These are phyloP conservation scores for Odontamblyopus lacepedii DNA, from an alignment of 2,797 vertebrate genomes.

Conservation along the genomic window DNA sequence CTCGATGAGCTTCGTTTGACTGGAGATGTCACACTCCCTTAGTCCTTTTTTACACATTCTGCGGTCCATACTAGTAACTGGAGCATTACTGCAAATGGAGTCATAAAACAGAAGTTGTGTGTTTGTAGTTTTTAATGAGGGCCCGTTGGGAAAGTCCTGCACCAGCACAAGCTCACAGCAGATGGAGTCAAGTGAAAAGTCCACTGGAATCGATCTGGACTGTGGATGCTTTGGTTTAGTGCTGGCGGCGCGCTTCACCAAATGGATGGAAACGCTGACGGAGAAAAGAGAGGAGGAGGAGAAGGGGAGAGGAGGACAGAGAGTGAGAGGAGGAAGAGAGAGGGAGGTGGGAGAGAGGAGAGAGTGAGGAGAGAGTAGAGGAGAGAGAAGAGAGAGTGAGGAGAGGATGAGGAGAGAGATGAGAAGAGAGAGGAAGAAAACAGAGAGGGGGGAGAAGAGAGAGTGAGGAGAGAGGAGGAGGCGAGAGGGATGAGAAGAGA, in stretches of 20 bases:
- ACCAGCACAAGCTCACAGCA: constrained; percentile 23
- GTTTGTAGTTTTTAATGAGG: constrained; percentile 39
- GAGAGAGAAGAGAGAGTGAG: constrained; percentile 19
- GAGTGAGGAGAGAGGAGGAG: constrained; percentile 5
- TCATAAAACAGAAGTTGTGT: constrained; percentile 16
- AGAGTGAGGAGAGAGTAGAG: constrained; percentile 3
- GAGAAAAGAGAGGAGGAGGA: constrained; percentile 19
- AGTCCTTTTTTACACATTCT: too few relatives aligned
- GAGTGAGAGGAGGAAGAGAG: neutral
- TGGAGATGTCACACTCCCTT: too few relatives aligned
- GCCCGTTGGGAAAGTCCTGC: constrained; percentile 33
- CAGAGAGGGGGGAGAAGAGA: too few relatives aligned
- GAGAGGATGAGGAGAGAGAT: too few relatives aligned
- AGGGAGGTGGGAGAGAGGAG: too few relatives aligned
- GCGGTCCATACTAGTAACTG: neutral
- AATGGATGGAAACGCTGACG: constrained; percentile 59
- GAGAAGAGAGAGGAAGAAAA: too few relatives aligned
- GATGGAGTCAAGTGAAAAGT: constrained; percentile 8
- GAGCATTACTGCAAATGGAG: neutral
- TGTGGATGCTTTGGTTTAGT: constrained; percentile 39
- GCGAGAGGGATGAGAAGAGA: constrained; percentile 19
- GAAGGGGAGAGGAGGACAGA: too few relatives aligned
- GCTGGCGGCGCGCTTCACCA: constrained; percentile 42
- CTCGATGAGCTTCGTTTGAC: too few relatives aligned
- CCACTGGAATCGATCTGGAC: constrained; percentile 25